Evolutionary conservation across 2,797 vertebrate species (phyloP).

Genomic region (Sylvia borin): DNA sequence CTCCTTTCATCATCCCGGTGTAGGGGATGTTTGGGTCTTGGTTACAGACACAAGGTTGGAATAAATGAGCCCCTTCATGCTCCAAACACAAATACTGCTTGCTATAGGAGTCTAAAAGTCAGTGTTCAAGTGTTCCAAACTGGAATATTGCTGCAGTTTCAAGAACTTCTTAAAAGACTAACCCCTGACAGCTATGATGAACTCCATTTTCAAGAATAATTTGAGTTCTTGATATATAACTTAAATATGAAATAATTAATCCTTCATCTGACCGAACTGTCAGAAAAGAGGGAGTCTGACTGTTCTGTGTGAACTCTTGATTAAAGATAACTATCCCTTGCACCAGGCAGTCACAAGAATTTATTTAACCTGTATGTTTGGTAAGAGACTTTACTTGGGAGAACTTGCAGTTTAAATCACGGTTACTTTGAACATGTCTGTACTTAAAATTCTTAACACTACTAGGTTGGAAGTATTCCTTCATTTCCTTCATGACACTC

Average conservation of each 20-base stretch:
- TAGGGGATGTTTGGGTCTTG: neutral
- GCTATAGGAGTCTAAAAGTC: neutral
- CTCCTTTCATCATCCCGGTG: neutral
- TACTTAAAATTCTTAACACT: neutral
- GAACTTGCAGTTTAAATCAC: neutral
- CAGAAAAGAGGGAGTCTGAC: neutral
- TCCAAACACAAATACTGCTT: neutral
- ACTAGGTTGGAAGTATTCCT: neutral
- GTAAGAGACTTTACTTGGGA: neutral
- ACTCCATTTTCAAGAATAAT: neutral
- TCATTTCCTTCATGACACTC: neutral
- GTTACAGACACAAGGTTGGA: neutral
- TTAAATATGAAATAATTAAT: neutral
- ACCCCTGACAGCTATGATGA: neutral
- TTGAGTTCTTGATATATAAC: neutral
- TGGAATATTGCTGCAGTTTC: neutral
- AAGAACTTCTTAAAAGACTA: neutral
- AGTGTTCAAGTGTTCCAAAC: neutral
- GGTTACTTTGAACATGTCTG: neutral
- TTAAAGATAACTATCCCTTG: neutral
- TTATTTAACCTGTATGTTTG: neutral
- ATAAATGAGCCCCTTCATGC: fast-evolving
- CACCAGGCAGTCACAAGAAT: neutral
- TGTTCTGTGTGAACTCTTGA: neutral
- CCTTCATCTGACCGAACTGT: neutral